Evolutionary conservation across 2,888 invertebrate species (phyloP).

Genomic region (Leucania comma): DNA sequence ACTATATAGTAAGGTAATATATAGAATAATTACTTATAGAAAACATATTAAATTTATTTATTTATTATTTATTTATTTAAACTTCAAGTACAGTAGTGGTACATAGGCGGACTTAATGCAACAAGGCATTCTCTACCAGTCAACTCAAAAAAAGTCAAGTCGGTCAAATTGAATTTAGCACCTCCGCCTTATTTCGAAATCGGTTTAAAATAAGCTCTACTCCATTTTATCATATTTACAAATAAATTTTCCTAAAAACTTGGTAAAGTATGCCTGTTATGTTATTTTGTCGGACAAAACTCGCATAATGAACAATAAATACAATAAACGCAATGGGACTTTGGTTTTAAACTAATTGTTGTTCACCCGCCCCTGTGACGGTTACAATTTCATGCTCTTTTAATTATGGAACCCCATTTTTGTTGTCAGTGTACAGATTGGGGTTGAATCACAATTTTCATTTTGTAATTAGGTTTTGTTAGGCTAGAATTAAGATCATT

Average conservation of each 20-base stretch:
- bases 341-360: slow-evolving; percentile 73
- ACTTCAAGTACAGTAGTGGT: too few species aligned
- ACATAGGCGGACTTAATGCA: too few species aligned
- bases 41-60: too few species aligned
- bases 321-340: slow-evolving; percentile 69
- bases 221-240: slow-evolving; percentile 22
- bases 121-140: too few species aligned
- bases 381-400: slow-evolving; percentile 74
- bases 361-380: slow-evolving; percentile 67
- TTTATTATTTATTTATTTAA: too few species aligned
- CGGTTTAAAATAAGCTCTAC: not conserved
- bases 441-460: slow-evolving; percentile 35
- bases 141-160: too few species aligned
- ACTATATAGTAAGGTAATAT: too few species aligned
- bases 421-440: slow-evolving; percentile 44
- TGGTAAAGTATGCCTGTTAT: slow-evolving; percentile 36
- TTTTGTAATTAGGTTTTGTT: slow-evolving; percentile 47
- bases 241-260: slow-evolving; percentile 42
- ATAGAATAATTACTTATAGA: too few species aligned
- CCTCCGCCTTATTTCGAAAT: too few species aligned
- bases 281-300: slow-evolving; percentile 37
- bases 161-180: too few species aligned
- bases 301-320: slow-evolving; percentile 68
- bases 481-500: not conserved
- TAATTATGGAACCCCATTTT: slow-evolving; percentile 72